Evolutionary conservation across 2,113 vertebrate species (phyloP).

Genomic region (Thermophis baileyi): DNA sequence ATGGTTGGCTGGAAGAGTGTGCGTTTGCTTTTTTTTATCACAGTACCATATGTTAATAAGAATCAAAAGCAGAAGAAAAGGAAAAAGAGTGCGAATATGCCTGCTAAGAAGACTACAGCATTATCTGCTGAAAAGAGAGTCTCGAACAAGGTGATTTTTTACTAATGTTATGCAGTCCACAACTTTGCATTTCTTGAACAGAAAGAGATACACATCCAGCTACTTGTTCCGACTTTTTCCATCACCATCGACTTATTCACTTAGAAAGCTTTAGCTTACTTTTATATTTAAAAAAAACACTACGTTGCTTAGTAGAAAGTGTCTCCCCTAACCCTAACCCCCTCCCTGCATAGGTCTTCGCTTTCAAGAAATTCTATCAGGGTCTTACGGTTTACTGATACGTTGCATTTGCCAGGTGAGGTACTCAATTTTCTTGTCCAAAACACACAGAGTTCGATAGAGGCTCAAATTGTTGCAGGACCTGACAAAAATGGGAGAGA

Average conservation of each 20-base stretch:
- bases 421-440: constrained; percentile 2
- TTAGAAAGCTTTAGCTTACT: neutral
- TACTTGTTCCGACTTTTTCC: neutral
- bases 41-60: neutral
- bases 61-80: neutral
- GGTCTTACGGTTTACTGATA: neutral
- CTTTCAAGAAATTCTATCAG: neutral
- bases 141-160: neutral
- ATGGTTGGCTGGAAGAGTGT: neutral
- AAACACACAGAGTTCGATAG: neutral
- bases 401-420: neutral
- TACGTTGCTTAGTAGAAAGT: neutral
- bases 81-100: neutral
- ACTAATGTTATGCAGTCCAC: neutral
- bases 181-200: neutral
- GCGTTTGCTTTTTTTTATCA: neutral
- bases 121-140: neutral
- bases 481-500: neutral
- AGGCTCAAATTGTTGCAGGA: neutral
- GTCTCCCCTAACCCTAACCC: too few relatives aligned
- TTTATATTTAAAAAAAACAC: neutral
- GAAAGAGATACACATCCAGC: neutral
- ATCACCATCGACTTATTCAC: neutral
- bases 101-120: neutral
- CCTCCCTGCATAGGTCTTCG: neutral